Base-by-base conservation (phyloP, 1,140 invertebrate genomes). In the Temnothorax curvispinosus region DNA sequence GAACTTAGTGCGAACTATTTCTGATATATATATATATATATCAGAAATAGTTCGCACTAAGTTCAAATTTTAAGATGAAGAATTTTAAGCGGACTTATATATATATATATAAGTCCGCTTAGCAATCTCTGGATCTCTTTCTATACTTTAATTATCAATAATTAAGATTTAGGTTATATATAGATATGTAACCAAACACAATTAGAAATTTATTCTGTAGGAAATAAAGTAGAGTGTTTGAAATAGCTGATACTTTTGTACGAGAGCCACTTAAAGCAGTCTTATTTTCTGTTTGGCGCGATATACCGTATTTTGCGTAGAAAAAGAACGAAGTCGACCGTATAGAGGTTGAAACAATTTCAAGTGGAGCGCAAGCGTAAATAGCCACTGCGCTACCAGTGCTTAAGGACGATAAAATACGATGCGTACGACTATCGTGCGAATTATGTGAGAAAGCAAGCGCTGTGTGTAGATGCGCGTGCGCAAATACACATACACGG, bases 311-410 rank as follows among this genome's bases (percentile, higher is more conserved):
- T 78, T 78, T 78, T 52, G 9, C 58, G 15, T 18, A 27, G 60
- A 13, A 52, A 78, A 65, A 52, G 27, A 64, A 64, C 27, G 32
- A 65, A 54, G 35, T 56, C 15, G 32, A 69, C 69, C 60, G 50
- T 72, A 86, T 85, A 88, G 81, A 74, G 62, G 65, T 88, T 80
- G 88, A 88, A 88, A 80, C 74, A 58, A 75, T 85, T 85, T 85
- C 64, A 85, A 69, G 44, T 52, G 56, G 74, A 44, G 62, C 80
- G 74, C 67, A 87, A 82, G 76, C 64, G 87, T 77, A 89, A 88
- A 88, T 85, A 38, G 50, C 64, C 27, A 32, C 47, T 52, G 64
- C 41, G 18, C 18, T 47, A 62, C 32, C 50, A 41, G 58, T 50
- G 58, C 71, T 89, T 88, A 86, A 86, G 41, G 52, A 54, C 52